Evolutionary conservation across 2,888 invertebrate genomes (phyloP).

Genomic region (Plusia festucae): DNA sequence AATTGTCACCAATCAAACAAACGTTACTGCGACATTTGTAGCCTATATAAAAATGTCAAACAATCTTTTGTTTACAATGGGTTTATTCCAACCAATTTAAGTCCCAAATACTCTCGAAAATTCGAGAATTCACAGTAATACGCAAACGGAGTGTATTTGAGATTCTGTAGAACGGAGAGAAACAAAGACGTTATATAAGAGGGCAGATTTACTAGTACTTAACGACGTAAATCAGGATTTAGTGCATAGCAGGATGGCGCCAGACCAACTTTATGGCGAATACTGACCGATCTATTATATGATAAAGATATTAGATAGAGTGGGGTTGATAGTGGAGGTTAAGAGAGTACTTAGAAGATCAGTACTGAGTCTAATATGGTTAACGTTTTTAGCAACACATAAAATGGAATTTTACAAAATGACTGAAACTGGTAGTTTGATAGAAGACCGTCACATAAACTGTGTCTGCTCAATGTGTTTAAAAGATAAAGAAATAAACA

Average conservation of each 20-base stretch:
- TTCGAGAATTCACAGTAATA: constrained; percentile 45
- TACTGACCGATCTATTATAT: constrained; percentile 30
- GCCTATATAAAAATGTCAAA: constrained; percentile 1
- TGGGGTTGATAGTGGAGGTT: background rate
- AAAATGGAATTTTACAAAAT: no score
- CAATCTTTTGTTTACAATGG: constrained; percentile 7
- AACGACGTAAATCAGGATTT: constrained; percentile 51
- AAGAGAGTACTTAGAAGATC: background rate
- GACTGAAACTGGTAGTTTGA: no score
- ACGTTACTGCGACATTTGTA: background rate
- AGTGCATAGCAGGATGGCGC: constrained; percentile 40
- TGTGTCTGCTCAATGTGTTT: no score
- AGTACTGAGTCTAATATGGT: background rate
- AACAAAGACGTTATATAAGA: constrained; percentile 45
- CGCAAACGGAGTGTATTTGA: constrained; percentile 27
- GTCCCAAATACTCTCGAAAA: constrained; percentile 3
- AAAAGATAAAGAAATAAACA: no score
- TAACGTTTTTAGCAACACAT: background rate
- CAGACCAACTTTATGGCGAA: constrained; percentile 25
- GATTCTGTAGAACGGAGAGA: constrained; percentile 18
- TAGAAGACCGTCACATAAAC: no score
- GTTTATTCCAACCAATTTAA: constrained; percentile 13
- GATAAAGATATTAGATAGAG: constrained; percentile 40
- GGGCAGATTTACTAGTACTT: constrained; percentile 52
- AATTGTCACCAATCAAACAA: background rate